Base-by-base conservation (phyloP, 1,140 invertebrate genomes). In the Chrysomallon squamiferum region DNA sequence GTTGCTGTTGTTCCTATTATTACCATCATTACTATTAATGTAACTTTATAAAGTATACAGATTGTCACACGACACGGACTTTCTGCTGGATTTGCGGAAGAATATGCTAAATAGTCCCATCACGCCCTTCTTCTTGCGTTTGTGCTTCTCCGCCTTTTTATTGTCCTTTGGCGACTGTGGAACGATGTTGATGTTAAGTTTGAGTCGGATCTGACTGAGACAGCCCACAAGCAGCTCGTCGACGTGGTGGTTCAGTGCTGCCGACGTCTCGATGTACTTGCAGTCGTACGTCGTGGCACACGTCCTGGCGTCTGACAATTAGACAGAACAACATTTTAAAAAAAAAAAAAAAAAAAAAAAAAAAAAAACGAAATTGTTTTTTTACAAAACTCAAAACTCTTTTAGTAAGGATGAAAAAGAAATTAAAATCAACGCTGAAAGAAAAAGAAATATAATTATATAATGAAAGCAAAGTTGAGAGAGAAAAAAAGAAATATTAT, bases 181-280 rank as follows among this genome's bases (percentile, higher is more conserved):
- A 13, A 63, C 60, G 49, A 72, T 62, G 15, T 63, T 66, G 56
- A 72, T 68, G 65, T 61, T 66, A 25, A 74, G 67, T 30, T 74
- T 74, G 41, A 78, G 71, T 2, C 74, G 58, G 56, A 90, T 88
- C 75, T 90, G 88, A 18, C 85, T 87, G 27, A 93, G 85, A 66
- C 93, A 89, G 1, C 93, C 93, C 3, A 93, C 91, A 18, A 94
- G 85, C 0, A 94, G 85, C 70, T 94, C 92, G 74, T 94, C 92
- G 3, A 94, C 90, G 74, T 93, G 91, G 74, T 93, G 92, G 68
- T 92, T 92, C 35, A 94, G 84, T 0, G 91, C 91, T 3, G 91
- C 91, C 0, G 92, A 94, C 0, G 92, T 92, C 80, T 94, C 93
- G 72, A 93, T 92, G 76, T 93, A 93, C 76, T 93, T 93, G 78